Percentiles rank a stretch among this genome's conserved stretches.
Evolutionary conservation across 2,888 invertebrate genomes (phyloP).

Genomic region (Chloromyia formosa): DNA sequence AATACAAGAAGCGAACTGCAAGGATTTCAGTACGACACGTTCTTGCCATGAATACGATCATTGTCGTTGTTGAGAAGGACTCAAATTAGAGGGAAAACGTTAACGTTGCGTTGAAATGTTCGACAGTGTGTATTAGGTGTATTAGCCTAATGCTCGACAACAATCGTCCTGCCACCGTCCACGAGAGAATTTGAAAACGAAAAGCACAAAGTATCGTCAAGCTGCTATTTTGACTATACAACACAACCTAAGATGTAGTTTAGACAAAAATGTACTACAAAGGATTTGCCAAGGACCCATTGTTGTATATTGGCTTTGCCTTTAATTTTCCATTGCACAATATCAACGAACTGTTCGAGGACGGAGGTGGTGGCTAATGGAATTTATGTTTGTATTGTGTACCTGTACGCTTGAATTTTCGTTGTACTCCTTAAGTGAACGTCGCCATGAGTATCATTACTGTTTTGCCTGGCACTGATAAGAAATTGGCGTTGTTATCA

Average conservation of each 20-base stretch:
- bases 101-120: conserved; percentile 22
- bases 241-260: not conserved
- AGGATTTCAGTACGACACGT: not conserved
- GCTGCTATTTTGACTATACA: not conserved
- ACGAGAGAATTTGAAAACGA: not conserved
- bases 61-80: conserved; percentile 26
- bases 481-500: conserved; percentile 45
- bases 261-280: conserved; percentile 5
- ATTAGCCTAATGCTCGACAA: conserved; percentile 14
- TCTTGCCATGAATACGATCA: conserved; percentile 9
- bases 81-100: conserved; percentile 37
- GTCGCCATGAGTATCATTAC: conserved; percentile 39
- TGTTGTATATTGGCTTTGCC: conserved; percentile 16
- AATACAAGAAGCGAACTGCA: conserved; percentile 4
- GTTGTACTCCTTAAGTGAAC: conserved; percentile 30
- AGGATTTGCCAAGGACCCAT: conserved; percentile 21
- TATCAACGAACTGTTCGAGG: not conserved
- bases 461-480: conserved; percentile 39
- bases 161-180: not conserved
- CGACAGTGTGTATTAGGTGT: not conserved
- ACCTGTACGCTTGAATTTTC: conserved; percentile 13
- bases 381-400: conserved; percentile 38
- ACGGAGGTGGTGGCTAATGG: conserved; percentile 28
- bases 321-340: conserved; percentile 28
- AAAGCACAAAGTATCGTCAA: not conserved